A percentile compares a stretch with the other conserved stretches of the same genome.
Conservation (phyloP, 2,888 invertebrate genomes). For the Argyresthia albistria region DNA sequence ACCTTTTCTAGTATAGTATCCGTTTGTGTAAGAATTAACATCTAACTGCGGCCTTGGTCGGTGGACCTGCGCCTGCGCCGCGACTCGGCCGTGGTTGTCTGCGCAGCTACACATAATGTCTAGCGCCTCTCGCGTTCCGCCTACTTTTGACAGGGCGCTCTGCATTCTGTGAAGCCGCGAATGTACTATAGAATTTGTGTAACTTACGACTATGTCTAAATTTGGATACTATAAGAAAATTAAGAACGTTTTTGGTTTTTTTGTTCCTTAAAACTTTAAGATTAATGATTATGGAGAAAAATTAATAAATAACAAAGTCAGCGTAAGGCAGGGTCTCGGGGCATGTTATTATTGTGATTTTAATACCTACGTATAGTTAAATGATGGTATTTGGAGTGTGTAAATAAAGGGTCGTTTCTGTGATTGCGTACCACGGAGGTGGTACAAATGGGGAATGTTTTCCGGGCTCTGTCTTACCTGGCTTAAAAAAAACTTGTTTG, state of each 20-base stretch:
- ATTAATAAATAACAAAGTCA: conserved; percentile 55
- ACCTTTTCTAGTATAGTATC: conserved; percentile 61
- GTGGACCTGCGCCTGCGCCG: neutral
- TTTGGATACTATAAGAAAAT: conserved; percentile 61
- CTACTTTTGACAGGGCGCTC: conserved; percentile 63
- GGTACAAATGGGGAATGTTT: conserved; percentile 34
- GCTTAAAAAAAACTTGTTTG: conserved; percentile 37
- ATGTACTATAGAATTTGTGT: conserved; percentile 41
- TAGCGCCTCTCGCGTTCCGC: conserved; percentile 64
- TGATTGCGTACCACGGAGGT: conserved; percentile 59
- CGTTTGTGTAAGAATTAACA: conserved; percentile 44
- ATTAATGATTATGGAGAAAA: conserved; percentile 52
- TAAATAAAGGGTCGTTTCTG: conserved; percentile 31
- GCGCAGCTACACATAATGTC: conserved; percentile 59
- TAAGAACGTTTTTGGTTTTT: conserved; percentile 55
- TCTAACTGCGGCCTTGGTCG: conserved; percentile 31
- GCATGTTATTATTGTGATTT: conserved; percentile 60
- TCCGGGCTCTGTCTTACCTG: conserved; percentile 48
- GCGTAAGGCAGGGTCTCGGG: conserved; percentile 41
- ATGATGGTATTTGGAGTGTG: neutral
- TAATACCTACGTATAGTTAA: conserved; percentile 10
- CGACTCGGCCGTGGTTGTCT: conserved; percentile 23
- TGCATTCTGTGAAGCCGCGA: conserved; percentile 64
- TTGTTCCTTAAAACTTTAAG: conserved; percentile 69
- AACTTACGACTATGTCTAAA: conserved; percentile 47